Percentiles rank a stretch among this genome's conserved stretches.
These are phyloP conservation scores for Bergia sp. DNA, from an alignment of 92 coral and sea anemone genomes.

Conservation along the genomic window DNA sequence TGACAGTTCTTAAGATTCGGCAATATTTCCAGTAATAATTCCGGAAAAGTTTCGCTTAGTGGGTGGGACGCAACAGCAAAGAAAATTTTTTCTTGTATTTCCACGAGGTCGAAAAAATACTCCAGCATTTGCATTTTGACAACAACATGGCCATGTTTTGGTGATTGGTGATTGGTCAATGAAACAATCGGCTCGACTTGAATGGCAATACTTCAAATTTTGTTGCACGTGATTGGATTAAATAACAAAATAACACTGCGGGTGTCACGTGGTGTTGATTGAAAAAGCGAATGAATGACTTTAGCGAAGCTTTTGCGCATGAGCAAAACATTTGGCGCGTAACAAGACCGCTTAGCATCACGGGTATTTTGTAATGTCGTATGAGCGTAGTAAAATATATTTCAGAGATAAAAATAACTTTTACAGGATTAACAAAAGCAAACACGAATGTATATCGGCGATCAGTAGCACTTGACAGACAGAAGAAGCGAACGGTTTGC, in stretches of 20 bases:
- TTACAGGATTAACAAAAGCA: slow-evolving; percentile 36
- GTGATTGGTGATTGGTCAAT: slow-evolving; percentile 71
- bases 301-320: slow-evolving; percentile 72
- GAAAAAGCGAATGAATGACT: slow-evolving; percentile 78
- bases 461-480: slow-evolving; percentile 14
- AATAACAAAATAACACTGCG: slow-evolving; percentile 51
- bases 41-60: slow-evolving; percentile 56
- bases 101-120: slow-evolving; percentile 97
- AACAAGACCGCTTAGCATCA: slow-evolving; percentile 74
- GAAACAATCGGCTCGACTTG: slow-evolving; percentile 68
- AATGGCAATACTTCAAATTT: slow-evolving; percentile 76
- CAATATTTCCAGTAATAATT: slow-evolving; percentile 10
- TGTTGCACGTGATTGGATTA: slow-evolving; percentile 69
- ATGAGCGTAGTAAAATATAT: slow-evolving; percentile 35
- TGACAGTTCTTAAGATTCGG: slow-evolving; percentile 21
- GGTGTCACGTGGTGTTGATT: slow-evolving; percentile 68
- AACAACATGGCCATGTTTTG: slow-evolving; percentile 80
- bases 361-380: slow-evolving; percentile 51
- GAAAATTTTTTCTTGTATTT: slow-evolving; percentile 71
- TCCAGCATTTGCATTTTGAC: slow-evolving; percentile 90
- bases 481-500: background rate
- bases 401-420: slow-evolving; percentile 52
- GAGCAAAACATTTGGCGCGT: slow-evolving; percentile 88
- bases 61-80: slow-evolving; percentile 91
- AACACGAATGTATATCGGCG: slow-evolving; percentile 25